Conservation (phyloP, 1,140 invertebrate genomes). For the Aphaenogaster ashmeadi region DNA sequence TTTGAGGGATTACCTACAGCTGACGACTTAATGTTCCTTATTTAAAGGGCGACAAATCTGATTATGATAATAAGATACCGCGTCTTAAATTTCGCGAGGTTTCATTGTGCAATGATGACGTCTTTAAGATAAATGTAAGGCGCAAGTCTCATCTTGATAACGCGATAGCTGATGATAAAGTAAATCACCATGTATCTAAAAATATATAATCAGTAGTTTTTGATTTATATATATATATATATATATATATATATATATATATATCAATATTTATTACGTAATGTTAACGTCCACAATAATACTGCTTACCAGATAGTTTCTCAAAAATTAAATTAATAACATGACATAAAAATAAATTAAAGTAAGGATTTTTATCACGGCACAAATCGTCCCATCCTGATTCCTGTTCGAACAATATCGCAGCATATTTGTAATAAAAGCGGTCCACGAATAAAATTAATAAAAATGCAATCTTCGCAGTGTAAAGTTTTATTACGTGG, state of each 20-base stretch:
- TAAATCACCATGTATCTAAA: background rate
- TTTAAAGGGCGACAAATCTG: slow-evolving; percentile 51
- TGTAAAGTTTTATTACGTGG: background rate
- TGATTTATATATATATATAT: background rate
- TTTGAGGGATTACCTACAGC: slow-evolving; percentile 12
- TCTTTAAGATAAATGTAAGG: background rate
- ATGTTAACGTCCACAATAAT: background rate
- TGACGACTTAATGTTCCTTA: background rate
- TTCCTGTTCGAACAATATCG: background rate
- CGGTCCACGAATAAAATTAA: background rate
- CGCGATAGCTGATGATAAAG: background rate
- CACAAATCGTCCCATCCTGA: background rate
- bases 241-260: background rate
- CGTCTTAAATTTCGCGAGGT: slow-evolving; percentile 1
- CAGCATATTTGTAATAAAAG: background rate
- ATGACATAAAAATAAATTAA: no score
- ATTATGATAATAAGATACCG: slow-evolving; percentile 45
- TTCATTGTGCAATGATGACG: background rate
- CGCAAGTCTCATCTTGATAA: background rate
- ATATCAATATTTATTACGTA: background rate
- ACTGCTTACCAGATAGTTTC: background rate
- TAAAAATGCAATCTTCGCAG: background rate
- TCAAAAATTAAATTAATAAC: background rate
- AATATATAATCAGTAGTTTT: background rate
- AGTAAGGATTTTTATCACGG: background rate